Evolutionary conservation across 2,113 vertebrate species (phyloP).

Genomic region (Synchiropus splendidus): DNA sequence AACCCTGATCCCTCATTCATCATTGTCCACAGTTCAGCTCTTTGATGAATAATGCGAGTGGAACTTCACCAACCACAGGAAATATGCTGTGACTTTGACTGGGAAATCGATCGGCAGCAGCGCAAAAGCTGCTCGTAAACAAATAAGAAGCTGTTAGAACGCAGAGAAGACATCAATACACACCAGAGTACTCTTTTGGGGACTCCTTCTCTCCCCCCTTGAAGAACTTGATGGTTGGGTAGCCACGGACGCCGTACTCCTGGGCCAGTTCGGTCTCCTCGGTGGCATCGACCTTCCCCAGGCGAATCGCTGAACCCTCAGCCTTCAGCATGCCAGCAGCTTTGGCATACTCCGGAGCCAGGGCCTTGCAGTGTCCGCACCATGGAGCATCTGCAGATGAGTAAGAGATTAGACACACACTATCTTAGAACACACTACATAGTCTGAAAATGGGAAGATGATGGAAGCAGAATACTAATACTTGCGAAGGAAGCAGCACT

Average conservation of each 20-base stretch:
- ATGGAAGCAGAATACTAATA: no score
- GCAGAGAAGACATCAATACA: no score
- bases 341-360: constrained; percentile 88
- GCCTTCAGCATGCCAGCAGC: constrained; percentile 81
- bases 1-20: no score
- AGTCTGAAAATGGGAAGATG: no score
- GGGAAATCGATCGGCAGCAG: background rate
- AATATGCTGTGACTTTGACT: background rate
- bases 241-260: constrained; percentile 83
- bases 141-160: constrained; percentile 6
- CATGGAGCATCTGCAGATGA: constrained; percentile 82
- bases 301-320: constrained; percentile 77
- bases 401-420: background rate
- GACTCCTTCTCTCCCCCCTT: constrained; percentile 81
- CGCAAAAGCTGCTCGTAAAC: background rate
- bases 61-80: background rate
- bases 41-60: background rate
- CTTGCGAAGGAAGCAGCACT: no score
- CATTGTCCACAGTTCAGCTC: no score
- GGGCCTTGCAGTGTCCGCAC: constrained; percentile 97
- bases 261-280: constrained; percentile 92
- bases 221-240: constrained; percentile 98
- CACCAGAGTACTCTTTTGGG: constrained; percentile 90
- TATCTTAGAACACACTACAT: no score
- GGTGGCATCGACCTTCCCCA: constrained; percentile 92